Conservation (phyloP, 2,797 vertebrate genomes). For the Rhabdophis nuchalis region DNA sequence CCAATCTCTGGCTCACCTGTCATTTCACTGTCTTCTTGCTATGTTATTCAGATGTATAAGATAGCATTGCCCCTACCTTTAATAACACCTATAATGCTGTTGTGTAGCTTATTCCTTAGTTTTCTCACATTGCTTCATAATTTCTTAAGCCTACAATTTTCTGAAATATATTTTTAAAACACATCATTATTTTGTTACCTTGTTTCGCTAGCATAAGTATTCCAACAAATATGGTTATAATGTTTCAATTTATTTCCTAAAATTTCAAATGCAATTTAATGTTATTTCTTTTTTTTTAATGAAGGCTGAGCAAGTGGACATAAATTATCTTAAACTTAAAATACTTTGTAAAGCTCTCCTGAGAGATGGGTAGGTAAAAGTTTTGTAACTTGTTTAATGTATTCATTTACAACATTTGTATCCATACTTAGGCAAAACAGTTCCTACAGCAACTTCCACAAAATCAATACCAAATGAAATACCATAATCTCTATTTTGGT, state of each 20-base stretch:
- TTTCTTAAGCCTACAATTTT: not conserved
- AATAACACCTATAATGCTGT: not conserved
- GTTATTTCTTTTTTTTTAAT: slow-evolving; percentile 37
- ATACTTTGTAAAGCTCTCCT: slow-evolving; percentile 86
- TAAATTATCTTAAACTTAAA: slow-evolving; percentile 83
- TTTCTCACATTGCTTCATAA: not conserved
- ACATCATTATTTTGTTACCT: not conserved
- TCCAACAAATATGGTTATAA: not conserved
- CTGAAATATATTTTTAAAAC: not conserved
- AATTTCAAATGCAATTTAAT: not conserved
- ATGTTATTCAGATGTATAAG: not conserved
- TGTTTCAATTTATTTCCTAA: not conserved
- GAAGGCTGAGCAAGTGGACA: slow-evolving; percentile 79
- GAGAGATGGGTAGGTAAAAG: slow-evolving; percentile 81
- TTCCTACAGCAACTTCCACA: not conserved
- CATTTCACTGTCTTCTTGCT: not conserved
- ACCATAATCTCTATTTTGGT: not conserved
- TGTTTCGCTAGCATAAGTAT: not conserved
- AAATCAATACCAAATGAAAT: not conserved
- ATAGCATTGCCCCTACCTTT: not conserved
- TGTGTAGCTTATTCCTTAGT: not conserved
- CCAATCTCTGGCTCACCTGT: not conserved
- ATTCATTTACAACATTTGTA: not conserved
- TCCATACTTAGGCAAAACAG: not conserved
- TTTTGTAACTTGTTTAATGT: not conserved